Conservation (phyloP, 2,113 vertebrate genomes). For the Apodemus sylvaticus region DNA sequence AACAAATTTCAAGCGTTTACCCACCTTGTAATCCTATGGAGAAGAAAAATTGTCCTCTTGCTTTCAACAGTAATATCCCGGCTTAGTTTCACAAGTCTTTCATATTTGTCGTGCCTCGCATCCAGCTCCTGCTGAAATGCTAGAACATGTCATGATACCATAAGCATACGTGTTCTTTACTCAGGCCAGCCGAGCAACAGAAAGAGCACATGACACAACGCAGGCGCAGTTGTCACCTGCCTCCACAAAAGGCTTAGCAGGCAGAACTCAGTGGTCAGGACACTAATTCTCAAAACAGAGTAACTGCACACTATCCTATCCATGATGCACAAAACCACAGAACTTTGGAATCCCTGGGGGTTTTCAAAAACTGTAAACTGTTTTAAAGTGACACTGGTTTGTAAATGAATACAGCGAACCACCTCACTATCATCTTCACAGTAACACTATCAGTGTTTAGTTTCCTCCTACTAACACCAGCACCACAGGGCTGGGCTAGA, state of each 20-base stretch:
- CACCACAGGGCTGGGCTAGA: neutral
- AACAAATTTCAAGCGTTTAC: conserved; percentile 51
- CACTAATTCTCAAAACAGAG: neutral
- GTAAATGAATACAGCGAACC: neutral
- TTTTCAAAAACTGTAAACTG: neutral
- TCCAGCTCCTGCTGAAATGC: conserved; percentile 97
- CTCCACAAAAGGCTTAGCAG: neutral
- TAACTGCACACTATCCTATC: no score
- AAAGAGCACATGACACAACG: neutral
- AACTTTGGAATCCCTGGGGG: neutral
- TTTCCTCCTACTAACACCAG: neutral
- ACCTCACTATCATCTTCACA: neutral
- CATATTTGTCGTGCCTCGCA: conserved; percentile 95
- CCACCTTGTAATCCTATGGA: conserved; percentile 96
- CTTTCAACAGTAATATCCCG: conserved; percentile 98
- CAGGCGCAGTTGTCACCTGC: no score
- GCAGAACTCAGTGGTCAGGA: neutral
- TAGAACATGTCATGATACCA: conserved; percentile 64
- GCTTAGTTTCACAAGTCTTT: conserved; percentile 96
- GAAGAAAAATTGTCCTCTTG: conserved; percentile 97
- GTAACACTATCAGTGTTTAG: neutral
- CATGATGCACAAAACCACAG: neutral
- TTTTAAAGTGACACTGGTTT: neutral
- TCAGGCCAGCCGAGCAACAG: neutral
- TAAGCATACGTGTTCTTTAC: neutral